These are phyloP conservation scores for Eurystomus glaucurus DNA, from an alignment of 2,797 vertebrate genomes.

Conservation along the genomic window DNA sequence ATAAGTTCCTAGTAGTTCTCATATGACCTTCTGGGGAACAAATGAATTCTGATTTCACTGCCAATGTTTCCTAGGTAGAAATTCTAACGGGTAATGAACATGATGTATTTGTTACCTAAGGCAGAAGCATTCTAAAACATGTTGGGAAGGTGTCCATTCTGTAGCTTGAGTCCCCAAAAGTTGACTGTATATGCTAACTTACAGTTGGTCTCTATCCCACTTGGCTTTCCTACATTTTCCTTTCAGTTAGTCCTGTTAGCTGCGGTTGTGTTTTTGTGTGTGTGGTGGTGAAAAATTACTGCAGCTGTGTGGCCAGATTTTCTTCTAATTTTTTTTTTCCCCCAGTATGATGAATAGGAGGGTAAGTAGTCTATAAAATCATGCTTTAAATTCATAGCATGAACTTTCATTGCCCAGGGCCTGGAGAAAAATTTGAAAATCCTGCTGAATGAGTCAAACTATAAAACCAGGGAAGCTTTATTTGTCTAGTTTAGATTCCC, in stretches of 20 bases:
- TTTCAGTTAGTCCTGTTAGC: not conserved
- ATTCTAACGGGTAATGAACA: not conserved
- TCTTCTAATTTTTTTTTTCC: not conserved
- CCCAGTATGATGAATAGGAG: not conserved
- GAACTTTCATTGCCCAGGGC: not conserved
- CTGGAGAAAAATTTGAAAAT: not conserved
- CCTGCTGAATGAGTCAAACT: not conserved
- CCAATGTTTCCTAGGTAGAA: not conserved
- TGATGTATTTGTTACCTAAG: not conserved
- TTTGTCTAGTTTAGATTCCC: not conserved
- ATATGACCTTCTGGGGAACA: not conserved
- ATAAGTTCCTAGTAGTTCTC: not conserved
- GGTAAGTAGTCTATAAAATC: not conserved
- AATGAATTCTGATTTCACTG: not conserved
- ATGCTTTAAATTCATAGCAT: not conserved
- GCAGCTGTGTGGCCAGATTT: not conserved
- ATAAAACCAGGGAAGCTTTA: not conserved
- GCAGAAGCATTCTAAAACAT: not conserved
- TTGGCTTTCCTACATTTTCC: not conserved
- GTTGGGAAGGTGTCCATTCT: accelerated
- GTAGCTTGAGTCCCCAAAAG: not conserved
- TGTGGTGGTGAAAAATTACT: not conserved
- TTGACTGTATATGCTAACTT: not conserved
- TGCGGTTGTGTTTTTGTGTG: not conserved
- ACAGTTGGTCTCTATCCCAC: not conserved